phyloP scores from a whole-genome alignment of 2,113 vertebrate genomes.

The Heliornis fulica region DNA sequence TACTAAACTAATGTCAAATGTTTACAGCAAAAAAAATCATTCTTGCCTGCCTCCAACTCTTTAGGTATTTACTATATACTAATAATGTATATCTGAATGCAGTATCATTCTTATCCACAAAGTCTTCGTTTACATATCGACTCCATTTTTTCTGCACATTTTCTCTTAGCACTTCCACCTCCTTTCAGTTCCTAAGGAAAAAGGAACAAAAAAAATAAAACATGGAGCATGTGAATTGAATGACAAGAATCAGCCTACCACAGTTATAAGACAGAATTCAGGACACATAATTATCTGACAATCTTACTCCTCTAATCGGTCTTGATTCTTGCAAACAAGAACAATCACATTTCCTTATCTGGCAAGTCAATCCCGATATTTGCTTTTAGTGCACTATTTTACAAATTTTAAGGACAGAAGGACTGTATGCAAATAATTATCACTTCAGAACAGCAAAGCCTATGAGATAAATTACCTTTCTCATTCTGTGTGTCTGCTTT shows the following conservation, averaged over 20 bases:
- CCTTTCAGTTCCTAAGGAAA: conserved; percentile 13
- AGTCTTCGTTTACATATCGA: not conserved
- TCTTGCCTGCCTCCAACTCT: not conserved
- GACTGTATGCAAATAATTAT: not conserved
- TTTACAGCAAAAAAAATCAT: not conserved
- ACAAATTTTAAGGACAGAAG: not conserved
- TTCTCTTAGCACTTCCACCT: not conserved
- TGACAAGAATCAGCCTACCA: not conserved
- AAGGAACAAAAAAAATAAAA: not conserved
- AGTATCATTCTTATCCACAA: not conserved
- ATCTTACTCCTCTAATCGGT: not conserved
- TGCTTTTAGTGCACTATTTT: not conserved
- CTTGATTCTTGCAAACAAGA: not conserved
- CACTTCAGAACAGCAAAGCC: not conserved
- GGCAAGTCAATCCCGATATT: not conserved
- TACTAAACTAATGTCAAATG: not conserved
- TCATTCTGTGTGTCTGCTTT: not conserved
- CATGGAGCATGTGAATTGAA: not conserved
- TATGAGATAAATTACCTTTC: not conserved
- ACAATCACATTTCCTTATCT: not conserved
- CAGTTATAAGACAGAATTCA: not conserved
- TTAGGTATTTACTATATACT: not conserved
- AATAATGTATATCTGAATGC: not conserved
- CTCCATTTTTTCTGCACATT: not conserved
- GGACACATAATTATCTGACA: not conserved